Conservation (phyloP, 2,113 vertebrate genomes). For the Excalfactoria chinensis region DNA sequence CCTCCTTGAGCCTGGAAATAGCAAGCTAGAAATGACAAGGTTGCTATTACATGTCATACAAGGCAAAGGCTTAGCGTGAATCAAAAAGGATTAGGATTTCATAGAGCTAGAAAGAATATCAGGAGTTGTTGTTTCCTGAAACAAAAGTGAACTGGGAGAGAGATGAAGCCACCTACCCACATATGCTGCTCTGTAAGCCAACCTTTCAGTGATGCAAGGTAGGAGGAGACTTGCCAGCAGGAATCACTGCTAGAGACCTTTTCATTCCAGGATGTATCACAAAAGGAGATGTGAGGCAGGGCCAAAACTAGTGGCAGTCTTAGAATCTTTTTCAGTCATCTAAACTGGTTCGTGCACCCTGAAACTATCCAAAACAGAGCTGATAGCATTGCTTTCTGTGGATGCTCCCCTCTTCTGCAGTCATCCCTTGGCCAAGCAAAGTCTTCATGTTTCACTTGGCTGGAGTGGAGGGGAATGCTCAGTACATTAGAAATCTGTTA, state of each 20-base stretch:
- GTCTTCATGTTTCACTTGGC: not conserved
- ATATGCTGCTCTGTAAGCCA: not conserved
- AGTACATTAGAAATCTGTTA: not conserved
- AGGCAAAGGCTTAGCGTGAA: constrained; percentile 3
- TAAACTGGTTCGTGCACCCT: not conserved
- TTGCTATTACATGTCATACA: not conserved
- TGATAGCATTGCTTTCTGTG: not conserved
- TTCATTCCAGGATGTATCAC: not conserved
- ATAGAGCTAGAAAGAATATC: not conserved
- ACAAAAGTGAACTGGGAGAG: not conserved
- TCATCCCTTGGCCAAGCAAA: fast-evolving
- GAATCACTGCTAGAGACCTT: not conserved
- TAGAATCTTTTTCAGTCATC: not conserved
- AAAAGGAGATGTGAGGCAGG: not conserved
- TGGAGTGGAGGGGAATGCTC: not conserved
- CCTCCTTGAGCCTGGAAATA: not conserved
- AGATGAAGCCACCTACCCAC: not conserved
- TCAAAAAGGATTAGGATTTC: constrained; percentile 6
- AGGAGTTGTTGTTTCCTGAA: constrained; percentile 8
- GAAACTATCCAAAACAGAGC: not conserved
- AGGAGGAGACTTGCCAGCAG: not conserved
- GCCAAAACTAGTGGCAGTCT: not conserved
- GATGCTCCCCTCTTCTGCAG: fast-evolving
- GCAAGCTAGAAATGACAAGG: constrained; percentile 7
- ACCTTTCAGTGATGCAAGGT: no score